These are phyloP conservation scores for Megalopta genalis DNA, from an alignment of 1,140 invertebrate species.

Conservation along the genomic window DNA sequence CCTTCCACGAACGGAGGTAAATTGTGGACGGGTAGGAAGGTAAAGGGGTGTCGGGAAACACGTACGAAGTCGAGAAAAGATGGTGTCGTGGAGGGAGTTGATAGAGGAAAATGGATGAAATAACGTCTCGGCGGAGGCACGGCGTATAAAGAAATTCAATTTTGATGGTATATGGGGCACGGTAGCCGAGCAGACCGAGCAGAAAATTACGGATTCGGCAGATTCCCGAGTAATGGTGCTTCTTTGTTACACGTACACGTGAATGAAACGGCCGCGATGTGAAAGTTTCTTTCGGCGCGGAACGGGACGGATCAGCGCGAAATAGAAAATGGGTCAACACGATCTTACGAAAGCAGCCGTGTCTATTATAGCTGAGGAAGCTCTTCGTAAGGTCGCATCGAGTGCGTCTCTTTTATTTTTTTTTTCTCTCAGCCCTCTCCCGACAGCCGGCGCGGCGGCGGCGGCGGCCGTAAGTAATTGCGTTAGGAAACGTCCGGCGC, in stretches of 20 bases:
- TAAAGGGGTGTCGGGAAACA: background rate
- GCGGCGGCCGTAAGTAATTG: constrained; percentile 21
- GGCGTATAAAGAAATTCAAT: background rate
- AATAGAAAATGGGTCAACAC: constrained; percentile 17
- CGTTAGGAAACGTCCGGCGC: constrained; percentile 2
- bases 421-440: background rate
- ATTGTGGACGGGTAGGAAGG: background rate
- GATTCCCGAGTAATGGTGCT: background rate
- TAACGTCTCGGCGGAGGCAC: background rate
- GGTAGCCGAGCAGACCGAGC: background rate
- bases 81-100: background rate
- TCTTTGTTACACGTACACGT: background rate
- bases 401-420: background rate
- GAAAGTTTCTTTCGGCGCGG: constrained; percentile 6
- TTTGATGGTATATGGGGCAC: background rate
- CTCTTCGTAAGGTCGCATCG: background rate
- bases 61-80: background rate
- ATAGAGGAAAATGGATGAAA: constrained; percentile 1
- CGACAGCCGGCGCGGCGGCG: too few relatives aligned
- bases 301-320: background rate
- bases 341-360: background rate
- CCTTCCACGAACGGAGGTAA: background rate
- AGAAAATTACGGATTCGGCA: background rate
- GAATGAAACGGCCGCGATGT: background rate
- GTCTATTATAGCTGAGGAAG: background rate